phyloP scores from a whole-genome alignment of 2,888 invertebrate species.

The Netelia virgata region DNA sequence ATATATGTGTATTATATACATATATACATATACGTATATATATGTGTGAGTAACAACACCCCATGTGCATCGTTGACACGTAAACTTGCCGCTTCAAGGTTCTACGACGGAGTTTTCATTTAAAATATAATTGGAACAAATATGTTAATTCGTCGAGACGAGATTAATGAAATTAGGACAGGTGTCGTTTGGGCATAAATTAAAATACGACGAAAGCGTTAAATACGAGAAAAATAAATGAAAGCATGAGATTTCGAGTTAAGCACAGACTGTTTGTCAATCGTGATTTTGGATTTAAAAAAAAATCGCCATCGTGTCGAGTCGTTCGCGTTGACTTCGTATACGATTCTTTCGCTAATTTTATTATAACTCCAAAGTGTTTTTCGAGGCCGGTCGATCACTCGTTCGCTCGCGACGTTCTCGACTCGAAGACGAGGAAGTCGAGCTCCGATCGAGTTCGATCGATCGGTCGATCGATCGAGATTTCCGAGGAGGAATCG shows the following conservation, averaged over 20 bases:
- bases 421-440: too few relatives aligned
- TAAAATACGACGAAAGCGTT: not conserved
- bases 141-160: not conserved
- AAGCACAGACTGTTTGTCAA: too few relatives aligned
- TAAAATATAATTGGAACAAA: not conserved
- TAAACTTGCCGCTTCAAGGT: not conserved
- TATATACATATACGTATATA: not conserved
- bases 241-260: too few relatives aligned
- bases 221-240: not conserved
- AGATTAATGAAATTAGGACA: not conserved
- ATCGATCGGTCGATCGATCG: constrained; percentile 33
- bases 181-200: not conserved
- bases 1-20: not conserved
- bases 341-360: too few relatives aligned
- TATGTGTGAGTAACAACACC: not conserved
- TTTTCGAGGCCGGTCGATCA: too few relatives aligned
- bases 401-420: too few relatives aligned
- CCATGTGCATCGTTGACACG: constrained; percentile 15
- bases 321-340: too few relatives aligned
- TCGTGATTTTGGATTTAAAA: too few relatives aligned
- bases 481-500: constrained; percentile 33
- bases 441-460: not conserved
- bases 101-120: not conserved
- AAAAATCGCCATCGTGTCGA: too few relatives aligned
- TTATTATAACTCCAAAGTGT: too few relatives aligned